Base-by-base conservation (phyloP, 2,888 invertebrate genomes). In the Agriopis aurantiaria region DNA sequence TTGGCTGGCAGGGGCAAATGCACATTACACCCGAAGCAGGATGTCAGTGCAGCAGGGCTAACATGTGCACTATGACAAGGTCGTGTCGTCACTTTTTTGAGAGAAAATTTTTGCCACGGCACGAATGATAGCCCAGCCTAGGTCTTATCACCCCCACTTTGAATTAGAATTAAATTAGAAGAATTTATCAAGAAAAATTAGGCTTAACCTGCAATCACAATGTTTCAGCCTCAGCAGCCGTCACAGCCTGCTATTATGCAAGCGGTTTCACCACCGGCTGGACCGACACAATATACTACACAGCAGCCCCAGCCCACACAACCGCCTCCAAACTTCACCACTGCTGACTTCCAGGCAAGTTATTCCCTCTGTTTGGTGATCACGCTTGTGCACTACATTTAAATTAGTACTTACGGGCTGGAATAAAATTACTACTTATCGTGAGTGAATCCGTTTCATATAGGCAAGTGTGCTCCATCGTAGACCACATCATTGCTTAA, bases 191-290 rank as follows among this genome's bases (percentile, higher is more conserved):
- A 12, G 7, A 6, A 12, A 40, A 0, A n/a, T 52, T 0, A 55
- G 41, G 12, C 2, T 41, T 6, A 52, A 17, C 11, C 11, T 8
- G 9, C n/a, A 0, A 8, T n/a, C 8, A 3, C 40, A 8, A 40
- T 41, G 46, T 64, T 71, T 17, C 72, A 75, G 75, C 68, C 72
- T 33, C 92, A 91, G 85, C 95, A 93, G 72, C 92, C 90, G 43
- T 91, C 95, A 64, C 96, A 97, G 86, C 97, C 97, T 53, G 97
- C 98, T 0, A 97, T 97, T 76, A 96, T 98, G 96, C 97, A 97
- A 83, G 97, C 98, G 11, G 96, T 96, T n/a, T 96, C 96, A 69
- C 96, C 96, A 1, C 85, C 86, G 10, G 84, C 83, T 5, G 84
- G 17, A 23, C 17, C 17, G 17, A 23, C 86, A 7, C 89, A 96